A percentile compares a stretch with the other conserved stretches of the same genome.
Conservation (phyloP, 2,797 vertebrate genomes). For the Lophotriccus pileatus region DNA sequence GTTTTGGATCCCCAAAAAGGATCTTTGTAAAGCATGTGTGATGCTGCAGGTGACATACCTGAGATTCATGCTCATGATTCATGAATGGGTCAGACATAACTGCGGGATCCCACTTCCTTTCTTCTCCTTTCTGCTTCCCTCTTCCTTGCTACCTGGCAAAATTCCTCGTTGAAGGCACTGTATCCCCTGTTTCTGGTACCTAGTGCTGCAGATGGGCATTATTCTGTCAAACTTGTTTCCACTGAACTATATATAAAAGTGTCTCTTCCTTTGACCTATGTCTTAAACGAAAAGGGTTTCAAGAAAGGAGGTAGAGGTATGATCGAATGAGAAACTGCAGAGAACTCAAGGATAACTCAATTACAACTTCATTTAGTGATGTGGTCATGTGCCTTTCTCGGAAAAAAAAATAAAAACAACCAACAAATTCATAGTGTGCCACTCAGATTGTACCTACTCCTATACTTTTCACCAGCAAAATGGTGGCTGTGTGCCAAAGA, state of each 20-base stretch:
- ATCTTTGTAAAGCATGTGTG: not conserved
- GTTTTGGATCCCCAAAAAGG: accelerated
- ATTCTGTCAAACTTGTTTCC: not conserved
- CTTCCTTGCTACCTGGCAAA: not conserved
- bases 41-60: not conserved
- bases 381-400: not conserved
- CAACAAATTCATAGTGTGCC: not conserved
- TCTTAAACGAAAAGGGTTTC: not conserved
- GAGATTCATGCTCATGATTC: not conserved
- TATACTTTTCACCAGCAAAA: not conserved
- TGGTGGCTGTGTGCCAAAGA: not conserved
- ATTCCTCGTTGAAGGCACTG: not conserved
- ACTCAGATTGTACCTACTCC: not conserved
- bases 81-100: not conserved
- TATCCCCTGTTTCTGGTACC: not conserved
- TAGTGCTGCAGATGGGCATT: accelerated
- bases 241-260: not conserved
- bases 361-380: not conserved
- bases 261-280: not conserved
- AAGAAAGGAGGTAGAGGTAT: not conserved
- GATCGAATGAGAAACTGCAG: not conserved
- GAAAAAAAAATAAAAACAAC: too few relatives aligned
- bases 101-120: not conserved
- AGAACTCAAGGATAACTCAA: not conserved
- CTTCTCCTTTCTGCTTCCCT: not conserved